A percentile compares a stretch with the other conserved stretches of the same genome.
phyloP scores from a whole-genome alignment of 2,797 vertebrate genomes.

The Enteromius afrohamiltoni region DNA sequence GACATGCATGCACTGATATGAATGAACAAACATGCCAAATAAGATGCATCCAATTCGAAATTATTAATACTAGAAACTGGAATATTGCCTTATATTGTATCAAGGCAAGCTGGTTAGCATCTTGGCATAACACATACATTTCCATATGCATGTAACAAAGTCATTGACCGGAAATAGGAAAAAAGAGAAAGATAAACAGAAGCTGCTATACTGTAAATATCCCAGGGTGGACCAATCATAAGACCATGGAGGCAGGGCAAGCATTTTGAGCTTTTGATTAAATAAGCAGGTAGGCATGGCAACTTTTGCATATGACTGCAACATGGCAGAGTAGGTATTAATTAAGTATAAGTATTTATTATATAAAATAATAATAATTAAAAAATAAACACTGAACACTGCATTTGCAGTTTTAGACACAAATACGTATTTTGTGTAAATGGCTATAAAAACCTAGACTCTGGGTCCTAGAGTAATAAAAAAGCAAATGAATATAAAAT shows the following conservation, averaged over 20 bases:
- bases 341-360: too few species aligned
- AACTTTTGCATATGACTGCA: too few species aligned
- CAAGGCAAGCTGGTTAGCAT: neutral
- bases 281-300: too few species aligned
- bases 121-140: neutral
- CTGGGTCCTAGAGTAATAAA: too few species aligned
- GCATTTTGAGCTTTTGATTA: too few species aligned
- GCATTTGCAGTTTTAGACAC: too few species aligned
- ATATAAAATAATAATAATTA: too few species aligned
- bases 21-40: neutral
- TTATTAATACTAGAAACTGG: neutral
- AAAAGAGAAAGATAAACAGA: slow-evolving; percentile 16
- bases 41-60: neutral
- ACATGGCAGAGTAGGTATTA: too few species aligned
- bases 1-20: neutral
- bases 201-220: slow-evolving; percentile 53
- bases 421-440: too few species aligned
- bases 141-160: neutral
- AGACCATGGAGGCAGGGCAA: too few species aligned
- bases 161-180: neutral
- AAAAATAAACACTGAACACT: too few species aligned
- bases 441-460: too few species aligned
- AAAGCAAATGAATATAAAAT: neutral
- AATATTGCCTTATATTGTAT: neutral
- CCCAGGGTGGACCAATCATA: neutral